Evolutionary conservation across 2,888 invertebrate species (phyloP), one percentile per base, ranked within the genome.

Genomic region (Caenorhabditis sulstoni): DNA sequence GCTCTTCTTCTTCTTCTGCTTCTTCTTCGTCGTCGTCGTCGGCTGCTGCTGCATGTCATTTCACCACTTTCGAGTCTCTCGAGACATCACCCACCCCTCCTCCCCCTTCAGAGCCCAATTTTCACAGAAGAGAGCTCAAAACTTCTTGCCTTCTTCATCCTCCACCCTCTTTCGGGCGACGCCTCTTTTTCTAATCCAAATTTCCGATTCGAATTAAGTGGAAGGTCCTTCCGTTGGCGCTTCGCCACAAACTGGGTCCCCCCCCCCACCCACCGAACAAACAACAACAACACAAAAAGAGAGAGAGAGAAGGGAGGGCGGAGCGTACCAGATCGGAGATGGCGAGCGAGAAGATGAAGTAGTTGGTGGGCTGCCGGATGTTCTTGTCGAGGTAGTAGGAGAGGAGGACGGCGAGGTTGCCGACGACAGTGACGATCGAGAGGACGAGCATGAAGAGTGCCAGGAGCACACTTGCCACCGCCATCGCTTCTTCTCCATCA

Each of bases 291-390:
- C 29, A 29, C 29, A 29, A 29, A 3, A 29, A 29, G 41, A 41
- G 4, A 49, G 29, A 61, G 37, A 35, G 55, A 61, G 18, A 23
- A 41, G 20, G 53, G 58, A 41, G 37, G 29, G 58, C 22, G 47
- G 22, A n/a, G 85, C 87, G 79, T 61, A 89, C 89, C 85, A 90
- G 80, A 81, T 90, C 90, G 96, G 85, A 98, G 93, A 97, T 95
- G 55, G 99, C 99, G 81, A 99, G 93, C 0, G 98, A 98, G 9
- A 97, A 97, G 84, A 99, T 97, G 93, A 98, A 99, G 92, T 98
- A 99, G 92, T 99, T 99, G 91, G 97, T 97, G 35, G 99, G 98
- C 91, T 98, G 97, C 68, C 99, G 92, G 82, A 93, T 93, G 81
- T 87, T 88, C 81, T 90, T 90, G 84, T 90, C 90, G 41, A 90